phyloP scores from a whole-genome alignment of 1,140 invertebrate genomes.

The Anagrus nilaparvatae region DNA sequence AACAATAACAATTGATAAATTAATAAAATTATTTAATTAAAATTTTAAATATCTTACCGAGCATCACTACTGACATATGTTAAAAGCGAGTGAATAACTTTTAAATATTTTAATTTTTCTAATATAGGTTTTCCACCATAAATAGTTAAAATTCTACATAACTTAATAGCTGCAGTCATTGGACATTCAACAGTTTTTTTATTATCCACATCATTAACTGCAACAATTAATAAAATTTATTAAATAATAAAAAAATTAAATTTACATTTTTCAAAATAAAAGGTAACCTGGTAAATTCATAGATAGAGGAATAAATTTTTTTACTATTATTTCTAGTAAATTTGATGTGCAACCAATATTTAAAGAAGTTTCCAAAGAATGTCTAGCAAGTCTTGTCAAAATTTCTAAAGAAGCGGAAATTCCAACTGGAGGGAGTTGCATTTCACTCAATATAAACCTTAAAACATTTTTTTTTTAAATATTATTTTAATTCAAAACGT shows the following conservation, averaged over 20 bases:
- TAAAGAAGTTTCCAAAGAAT: constrained; percentile 49
- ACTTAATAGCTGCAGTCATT: constrained; percentile 25
- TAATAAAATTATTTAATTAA: constrained; percentile 6
- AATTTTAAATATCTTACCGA: constrained; percentile 20
- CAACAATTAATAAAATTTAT: constrained; percentile 10
- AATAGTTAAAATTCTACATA: constrained; percentile 30
- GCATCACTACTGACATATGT: constrained; percentile 29
- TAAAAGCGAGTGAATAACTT: constrained; percentile 29
- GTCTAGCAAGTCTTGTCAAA: constrained; percentile 55
- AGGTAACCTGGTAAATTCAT: constrained; percentile 22
- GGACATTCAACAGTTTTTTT: constrained; percentile 29
- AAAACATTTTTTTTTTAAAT: constrained; percentile 16
- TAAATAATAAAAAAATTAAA: constrained; percentile 5
- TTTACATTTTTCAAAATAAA: background rate
- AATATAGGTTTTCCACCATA: constrained; percentile 30
- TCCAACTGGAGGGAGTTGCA: constrained; percentile 53
- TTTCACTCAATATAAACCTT: constrained; percentile 57
- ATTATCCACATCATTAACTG: constrained; percentile 17
- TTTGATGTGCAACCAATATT: constrained; percentile 47
- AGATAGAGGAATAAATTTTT: constrained; percentile 48
- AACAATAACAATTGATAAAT: background rate
- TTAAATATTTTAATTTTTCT: constrained; percentile 24
- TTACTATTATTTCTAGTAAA: constrained; percentile 47
- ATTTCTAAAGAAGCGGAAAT: constrained; percentile 60
- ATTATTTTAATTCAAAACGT: constrained; percentile 4